Conservation (phyloP, 53 echinoderm and acorn worm genomes). For the Apostichopus leukothele region DNA sequence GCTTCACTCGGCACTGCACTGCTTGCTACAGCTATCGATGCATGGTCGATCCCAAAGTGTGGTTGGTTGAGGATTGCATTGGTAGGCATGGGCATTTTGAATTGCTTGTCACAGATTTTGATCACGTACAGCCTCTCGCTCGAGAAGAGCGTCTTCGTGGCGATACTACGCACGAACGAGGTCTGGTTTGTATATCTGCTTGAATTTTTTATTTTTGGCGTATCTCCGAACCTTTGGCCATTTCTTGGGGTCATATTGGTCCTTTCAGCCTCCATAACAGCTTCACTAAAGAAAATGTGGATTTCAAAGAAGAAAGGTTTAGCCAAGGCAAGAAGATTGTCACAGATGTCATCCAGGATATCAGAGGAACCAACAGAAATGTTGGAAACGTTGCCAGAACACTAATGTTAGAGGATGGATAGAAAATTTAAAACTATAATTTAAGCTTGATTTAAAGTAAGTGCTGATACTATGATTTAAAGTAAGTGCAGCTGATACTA, state of each 20-base stretch:
- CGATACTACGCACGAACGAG: conserved; percentile 23
- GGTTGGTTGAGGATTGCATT: conserved; percentile 1
- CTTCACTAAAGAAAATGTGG: conserved; percentile 25
- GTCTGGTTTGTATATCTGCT: conserved; percentile 9
- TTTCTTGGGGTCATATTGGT: conserved; percentile 3
- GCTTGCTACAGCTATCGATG: background rate
- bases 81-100: background rate
- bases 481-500: too few relatives aligned
- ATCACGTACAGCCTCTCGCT: background rate
- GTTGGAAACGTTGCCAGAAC: too few relatives aligned
- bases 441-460: too few relatives aligned
- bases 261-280: background rate
- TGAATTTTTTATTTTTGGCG: conserved; percentile 15
- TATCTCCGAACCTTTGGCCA: background rate
- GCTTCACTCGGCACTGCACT: background rate
- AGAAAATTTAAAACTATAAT: too few relatives aligned
- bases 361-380: background rate
- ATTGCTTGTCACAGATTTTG: background rate
- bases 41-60: conserved; percentile 17
- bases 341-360: background rate
- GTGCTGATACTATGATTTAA: too few relatives aligned
- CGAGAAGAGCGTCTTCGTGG: conserved; percentile 11
- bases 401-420: too few relatives aligned
- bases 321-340: background rate
- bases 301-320: conserved; percentile 6